phyloP scores from a whole-genome alignment of 2,113 vertebrate species.

The Epinephelus lanceolatus region DNA sequence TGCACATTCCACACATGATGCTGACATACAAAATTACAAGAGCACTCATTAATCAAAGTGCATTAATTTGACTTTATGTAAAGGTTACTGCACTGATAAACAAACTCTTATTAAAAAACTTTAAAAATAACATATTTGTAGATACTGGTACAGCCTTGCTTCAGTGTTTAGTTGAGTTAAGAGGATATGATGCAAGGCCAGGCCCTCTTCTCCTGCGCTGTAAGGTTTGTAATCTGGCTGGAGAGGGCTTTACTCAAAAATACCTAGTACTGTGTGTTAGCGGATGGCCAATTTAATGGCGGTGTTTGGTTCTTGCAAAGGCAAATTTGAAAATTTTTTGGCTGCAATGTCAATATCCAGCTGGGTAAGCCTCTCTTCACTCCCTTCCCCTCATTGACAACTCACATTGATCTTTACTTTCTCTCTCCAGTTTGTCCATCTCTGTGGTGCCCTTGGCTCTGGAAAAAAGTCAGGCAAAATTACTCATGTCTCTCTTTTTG shows the following conservation, averaged over 20 bases:
- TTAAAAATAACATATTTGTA: neutral
- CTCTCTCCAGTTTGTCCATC: slow-evolving; percentile 3
- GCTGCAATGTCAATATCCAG: neutral
- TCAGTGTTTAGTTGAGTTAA: neutral
- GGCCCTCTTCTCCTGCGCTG: neutral
- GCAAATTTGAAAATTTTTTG: neutral
- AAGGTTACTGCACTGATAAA: neutral
- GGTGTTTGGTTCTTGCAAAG: neutral
- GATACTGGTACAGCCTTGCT: neutral
- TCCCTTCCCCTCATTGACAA: too few species aligned
- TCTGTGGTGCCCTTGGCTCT: neutral
- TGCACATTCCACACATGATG: neutral
- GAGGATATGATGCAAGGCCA: neutral
- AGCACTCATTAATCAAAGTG: neutral
- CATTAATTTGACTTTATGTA: neutral
- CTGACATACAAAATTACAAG: neutral
- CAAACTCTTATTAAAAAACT: neutral
- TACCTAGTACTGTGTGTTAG: neutral
- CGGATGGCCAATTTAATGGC: neutral
- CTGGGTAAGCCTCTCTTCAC: neutral
- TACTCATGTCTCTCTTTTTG: neutral
- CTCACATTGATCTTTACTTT: neutral
- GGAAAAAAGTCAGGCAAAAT: neutral
- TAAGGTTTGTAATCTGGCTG: neutral
- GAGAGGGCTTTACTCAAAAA: neutral